A percentile compares a stretch with the other conserved stretches of the same genome.
Conservation (phyloP, 2,797 vertebrate species). For the Antrozous pallidus region DNA sequence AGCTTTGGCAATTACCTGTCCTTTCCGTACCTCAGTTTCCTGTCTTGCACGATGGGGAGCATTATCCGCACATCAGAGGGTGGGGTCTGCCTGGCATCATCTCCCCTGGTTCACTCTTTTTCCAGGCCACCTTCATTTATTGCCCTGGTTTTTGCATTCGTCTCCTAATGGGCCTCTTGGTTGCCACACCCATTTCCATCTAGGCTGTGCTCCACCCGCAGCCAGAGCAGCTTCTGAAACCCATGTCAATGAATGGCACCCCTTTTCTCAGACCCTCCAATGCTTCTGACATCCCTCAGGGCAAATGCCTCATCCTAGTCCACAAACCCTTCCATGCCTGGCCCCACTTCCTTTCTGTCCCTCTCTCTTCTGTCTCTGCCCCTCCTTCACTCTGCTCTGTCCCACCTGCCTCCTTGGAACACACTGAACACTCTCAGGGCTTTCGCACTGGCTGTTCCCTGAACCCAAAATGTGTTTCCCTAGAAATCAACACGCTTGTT, state of each 20-base stretch:
- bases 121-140: not conserved
- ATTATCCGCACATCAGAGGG: not conserved
- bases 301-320: not conserved
- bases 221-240: not conserved
- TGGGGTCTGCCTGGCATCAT: not conserved
- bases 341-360: not conserved
- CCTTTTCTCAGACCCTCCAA: not conserved
- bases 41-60: not conserved
- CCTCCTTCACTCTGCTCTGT: not conserved
- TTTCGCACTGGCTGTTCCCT: not conserved
- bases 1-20: not conserved
- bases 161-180: not conserved
- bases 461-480: not conserved
- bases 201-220: not conserved
- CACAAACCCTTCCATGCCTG: accelerated
- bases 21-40: not conserved
- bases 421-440: not conserved
- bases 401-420: not conserved
- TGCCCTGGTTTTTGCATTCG: not conserved
- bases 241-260: accelerated
- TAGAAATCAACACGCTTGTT: not conserved
- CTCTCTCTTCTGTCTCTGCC: not conserved
- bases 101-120: not conserved
- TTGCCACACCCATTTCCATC: too few relatives aligned
- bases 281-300: not conserved